phyloP scores from a whole-genome alignment of 2,797 vertebrate species.

The Thripadectes ignobilis region DNA sequence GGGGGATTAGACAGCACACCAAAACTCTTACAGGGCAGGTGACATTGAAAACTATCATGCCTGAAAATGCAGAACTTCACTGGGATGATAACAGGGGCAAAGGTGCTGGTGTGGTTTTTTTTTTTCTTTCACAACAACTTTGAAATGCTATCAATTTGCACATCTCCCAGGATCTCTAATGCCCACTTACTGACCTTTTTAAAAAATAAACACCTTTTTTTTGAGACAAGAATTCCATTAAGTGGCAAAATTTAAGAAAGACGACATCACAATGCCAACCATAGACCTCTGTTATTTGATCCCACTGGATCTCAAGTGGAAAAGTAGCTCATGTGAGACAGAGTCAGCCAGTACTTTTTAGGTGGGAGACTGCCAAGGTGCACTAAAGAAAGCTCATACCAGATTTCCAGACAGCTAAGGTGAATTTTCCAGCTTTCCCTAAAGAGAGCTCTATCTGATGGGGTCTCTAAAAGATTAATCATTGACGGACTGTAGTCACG shows the following conservation, averaged over 20 bases:
- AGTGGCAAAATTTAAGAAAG: neutral
- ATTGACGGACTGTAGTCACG: neutral
- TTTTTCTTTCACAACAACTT: neutral
- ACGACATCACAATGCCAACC: neutral
- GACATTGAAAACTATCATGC: constrained; percentile 36
- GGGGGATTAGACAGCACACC: constrained; percentile 64
- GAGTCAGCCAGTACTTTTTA: neutral
- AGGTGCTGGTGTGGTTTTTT: neutral
- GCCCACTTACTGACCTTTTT: neutral
- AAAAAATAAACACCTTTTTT: neutral
- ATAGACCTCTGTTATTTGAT: neutral
- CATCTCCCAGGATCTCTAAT: neutral
- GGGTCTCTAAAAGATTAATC: neutral
- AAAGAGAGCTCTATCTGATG: neutral
- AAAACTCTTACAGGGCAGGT: constrained; percentile 32
- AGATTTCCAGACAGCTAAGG: neutral
- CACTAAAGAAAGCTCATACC: neutral
- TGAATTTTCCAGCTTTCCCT: neutral
- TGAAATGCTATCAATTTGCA: neutral
- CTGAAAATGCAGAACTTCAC: neutral
- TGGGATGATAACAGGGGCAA: neutral
- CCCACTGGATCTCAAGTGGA: neutral
- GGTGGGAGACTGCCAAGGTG: neutral
- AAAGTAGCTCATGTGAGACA: neutral
- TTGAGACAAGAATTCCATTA: neutral